These are phyloP conservation scores for Henicopernis longicauda DNA, from an alignment of 2,113 vertebrate genomes.

Conservation along the genomic window DNA sequence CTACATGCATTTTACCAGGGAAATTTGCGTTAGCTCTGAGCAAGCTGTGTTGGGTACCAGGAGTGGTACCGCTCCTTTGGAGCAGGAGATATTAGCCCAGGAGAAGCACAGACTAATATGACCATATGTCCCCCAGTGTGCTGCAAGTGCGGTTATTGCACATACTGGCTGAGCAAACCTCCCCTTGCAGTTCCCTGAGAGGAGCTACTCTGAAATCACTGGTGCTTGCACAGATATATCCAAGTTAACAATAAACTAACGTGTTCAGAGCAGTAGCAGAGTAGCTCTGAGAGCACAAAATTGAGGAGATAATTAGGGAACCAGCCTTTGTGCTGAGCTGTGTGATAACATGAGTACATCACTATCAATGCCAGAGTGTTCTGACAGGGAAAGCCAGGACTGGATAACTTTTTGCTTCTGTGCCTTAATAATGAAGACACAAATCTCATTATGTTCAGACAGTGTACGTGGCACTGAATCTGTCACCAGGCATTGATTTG, in stretches of 20 bases:
- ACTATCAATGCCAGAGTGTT: neutral
- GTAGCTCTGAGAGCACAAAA: neutral
- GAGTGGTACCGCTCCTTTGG: neutral
- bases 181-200: neutral
- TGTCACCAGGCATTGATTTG: neutral
- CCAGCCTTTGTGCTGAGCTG: neutral
- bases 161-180: neutral
- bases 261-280: neutral
- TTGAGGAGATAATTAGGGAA: neutral
- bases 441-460: neutral
- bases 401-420: neutral
- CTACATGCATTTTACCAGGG: neutral
- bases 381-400: neutral
- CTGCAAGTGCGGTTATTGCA: neutral
- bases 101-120: neutral
- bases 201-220: neutral
- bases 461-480: neutral
- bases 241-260: neutral
- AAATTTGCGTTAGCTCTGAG: neutral
- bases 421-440: neutral
- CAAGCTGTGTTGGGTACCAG: neutral
- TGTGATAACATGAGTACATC: neutral
- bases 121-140: neutral
- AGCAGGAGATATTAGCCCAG: neutral
- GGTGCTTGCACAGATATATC: neutral